phyloP scores from a whole-genome alignment of 2,888 invertebrate genomes.

The Toxonevra muliebris region DNA sequence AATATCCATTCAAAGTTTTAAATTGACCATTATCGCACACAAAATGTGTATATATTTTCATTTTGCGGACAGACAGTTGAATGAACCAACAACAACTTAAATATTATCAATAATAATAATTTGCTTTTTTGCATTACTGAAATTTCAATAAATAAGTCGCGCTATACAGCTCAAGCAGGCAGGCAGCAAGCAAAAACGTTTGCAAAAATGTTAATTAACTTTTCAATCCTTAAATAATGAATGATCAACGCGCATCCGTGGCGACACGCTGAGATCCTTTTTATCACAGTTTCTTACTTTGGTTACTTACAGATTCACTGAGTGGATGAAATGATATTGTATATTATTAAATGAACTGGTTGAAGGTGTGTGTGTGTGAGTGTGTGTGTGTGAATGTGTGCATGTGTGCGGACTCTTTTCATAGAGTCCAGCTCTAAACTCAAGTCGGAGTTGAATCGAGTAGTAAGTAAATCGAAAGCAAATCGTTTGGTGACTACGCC shows the following conservation, averaged over 20 bases:
- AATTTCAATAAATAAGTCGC: slow-evolving; percentile 32
- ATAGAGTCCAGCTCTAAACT: too few species aligned
- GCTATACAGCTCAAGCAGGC: not conserved
- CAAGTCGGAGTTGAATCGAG: too few species aligned
- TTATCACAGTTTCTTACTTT: slow-evolving; percentile 52
- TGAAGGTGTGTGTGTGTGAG: too few species aligned
- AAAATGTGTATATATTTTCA: not conserved
- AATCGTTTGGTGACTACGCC: not conserved
- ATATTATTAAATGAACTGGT: too few species aligned
- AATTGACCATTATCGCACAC: not conserved
- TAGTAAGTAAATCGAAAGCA: too few species aligned
- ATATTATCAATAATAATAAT: slow-evolving; percentile 33
- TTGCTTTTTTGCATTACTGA: slow-evolving; percentile 26
- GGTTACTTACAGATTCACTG: slow-evolving; percentile 25
- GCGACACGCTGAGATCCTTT: slow-evolving; percentile 64
- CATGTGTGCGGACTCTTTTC: not conserved
- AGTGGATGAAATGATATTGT: not conserved
- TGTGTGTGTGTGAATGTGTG: not conserved
- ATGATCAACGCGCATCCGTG: slow-evolving; percentile 64
- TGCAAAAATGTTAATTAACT: slow-evolving; percentile 66
- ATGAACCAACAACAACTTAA: slow-evolving; percentile 5
- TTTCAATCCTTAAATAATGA: slow-evolving; percentile 66
- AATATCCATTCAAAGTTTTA: too few species aligned
- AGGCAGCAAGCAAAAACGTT: slow-evolving; percentile 14
- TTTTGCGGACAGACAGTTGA: not conserved